These are phyloP conservation scores for Moxostoma hubbsi DNA, from an alignment of 2,797 vertebrate species.

Conservation along the genomic window DNA sequence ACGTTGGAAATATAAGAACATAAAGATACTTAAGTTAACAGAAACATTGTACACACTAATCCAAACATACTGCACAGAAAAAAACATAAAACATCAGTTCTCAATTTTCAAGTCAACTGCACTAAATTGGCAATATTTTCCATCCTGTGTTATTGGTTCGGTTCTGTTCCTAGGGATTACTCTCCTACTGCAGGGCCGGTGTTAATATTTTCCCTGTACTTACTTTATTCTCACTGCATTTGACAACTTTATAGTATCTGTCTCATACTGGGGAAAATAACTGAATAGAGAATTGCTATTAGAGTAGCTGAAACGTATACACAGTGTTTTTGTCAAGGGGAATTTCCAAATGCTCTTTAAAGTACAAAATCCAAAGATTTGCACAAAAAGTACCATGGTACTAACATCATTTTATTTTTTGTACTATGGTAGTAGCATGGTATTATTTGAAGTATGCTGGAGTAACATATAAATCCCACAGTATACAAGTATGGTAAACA, in stretches of 20 bases:
- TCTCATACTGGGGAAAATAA: neutral
- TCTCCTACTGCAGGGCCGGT: neutral
- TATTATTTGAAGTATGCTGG: neutral
- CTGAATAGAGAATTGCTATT: neutral
- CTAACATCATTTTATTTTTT: no score
- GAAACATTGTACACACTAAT: neutral
- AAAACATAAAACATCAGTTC: neutral
- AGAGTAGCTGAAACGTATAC: neutral
- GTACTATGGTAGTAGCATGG: no score
- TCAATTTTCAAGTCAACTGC: neutral
- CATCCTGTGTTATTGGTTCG: neutral
- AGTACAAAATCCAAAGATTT: neutral
- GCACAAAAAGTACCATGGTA: no score
- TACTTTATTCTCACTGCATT: neutral
- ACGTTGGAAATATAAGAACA: neutral
- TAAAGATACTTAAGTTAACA: neutral
- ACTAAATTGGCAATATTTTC: neutral
- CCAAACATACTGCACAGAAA: neutral
- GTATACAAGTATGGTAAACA: no score
- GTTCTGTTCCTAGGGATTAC: neutral
- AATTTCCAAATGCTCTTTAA: neutral
- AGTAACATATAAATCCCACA: no score
- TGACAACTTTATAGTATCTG: neutral
- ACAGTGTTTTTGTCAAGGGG: neutral
- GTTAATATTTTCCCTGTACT: neutral